Base-by-base conservation (phyloP, 2,797 vertebrate genomes). In the Rhinogobio ventralis region DNA sequence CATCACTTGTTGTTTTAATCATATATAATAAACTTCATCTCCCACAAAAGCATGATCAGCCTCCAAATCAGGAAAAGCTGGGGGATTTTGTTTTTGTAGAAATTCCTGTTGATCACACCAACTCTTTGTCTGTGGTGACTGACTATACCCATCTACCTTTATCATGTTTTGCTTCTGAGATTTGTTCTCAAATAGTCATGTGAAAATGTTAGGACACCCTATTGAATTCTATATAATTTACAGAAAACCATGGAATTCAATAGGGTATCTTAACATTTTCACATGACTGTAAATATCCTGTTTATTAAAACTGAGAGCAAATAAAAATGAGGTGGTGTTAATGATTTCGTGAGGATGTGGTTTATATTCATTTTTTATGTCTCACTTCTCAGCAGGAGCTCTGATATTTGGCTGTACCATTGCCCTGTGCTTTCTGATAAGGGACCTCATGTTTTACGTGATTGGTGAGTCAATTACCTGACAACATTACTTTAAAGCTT, bases 401-500 rank as follows among this genome's bases (percentile, higher is more conserved):
- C 95, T 99, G 93, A 95, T 97, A 96, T 96, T 98, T 90, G 96
- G 96, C 97, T 98, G 93, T 96, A 95, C 94, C 92, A 93, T 96
- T 91, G 95, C 95, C 10, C 94, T 96, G 93, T 96, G 96, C 96
- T 94, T 96, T 95, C 94, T 95, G 92, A 97, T 97, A 96, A 96
- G 95, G 96, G 97, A 98, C 98, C 98, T 99, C 94, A 99, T 99
- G 98, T 98, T 99, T 99, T 99, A 99, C 97, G 95, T 99, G 96
- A 98, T 99, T 97, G 98, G 98, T 99, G 94, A 96, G 98, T 97
- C 82, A 20, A 33, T 62, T 13, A 46, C 8, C 60, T 49, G 15
- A 42, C 9, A 19, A 6, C 6, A 5, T 74, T 64, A n/a, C 42
- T 64, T 69, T 14, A 60, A 30, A 46, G 2, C 19, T 72, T 81